Base-by-base conservation (phyloP, 2,113 vertebrate genomes). In the Motacilla alba region DNA sequence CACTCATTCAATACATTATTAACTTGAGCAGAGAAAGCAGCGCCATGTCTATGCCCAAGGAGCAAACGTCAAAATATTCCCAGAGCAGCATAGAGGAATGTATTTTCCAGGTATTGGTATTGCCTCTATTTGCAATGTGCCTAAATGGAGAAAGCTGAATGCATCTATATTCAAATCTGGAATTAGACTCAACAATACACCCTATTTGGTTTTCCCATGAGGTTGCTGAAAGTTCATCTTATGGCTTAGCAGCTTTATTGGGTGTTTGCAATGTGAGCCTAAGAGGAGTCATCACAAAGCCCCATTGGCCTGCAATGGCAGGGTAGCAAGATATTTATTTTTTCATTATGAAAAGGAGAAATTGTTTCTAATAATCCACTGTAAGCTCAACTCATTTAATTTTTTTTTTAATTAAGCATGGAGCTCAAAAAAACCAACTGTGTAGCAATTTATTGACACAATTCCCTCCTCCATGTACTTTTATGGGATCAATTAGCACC, bases 1-100 rank as follows among this genome's bases (percentile, higher is more conserved):
- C 90, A 89, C 53, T 59, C 83, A 70, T 67, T 82, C 80, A 93
- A 75, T 82, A 15, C 66, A 84, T 95, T 94, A 83, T 95, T 95
- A 87, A 94, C 46, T 82, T 23, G 72, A 72, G 82, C 72, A 75
- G 60, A 44, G 89, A 78, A 24, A 87, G 23, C 3, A 13, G 35
- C 56, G 24, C 3, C 2, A 28, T 63, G 26, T 37, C 68, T 75
- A 2, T 73, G 66, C 69, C 55, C 1, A 6, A 58, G 67, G 35
- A 95, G 18, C 52, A 85, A 44, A 93, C 93, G 80, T 66, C 75
- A 88, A 68, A 93, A 75, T 90, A 86, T n/a, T 91, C 83, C 50
- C 47, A 52, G 33, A 75, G 77, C 76, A 58, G 58, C 43, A 60
- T 31, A 72, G 39, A 43, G 35, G 26, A 56, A n/a, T 86, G 18